A percentile compares a stretch with the other conserved stretches of the same genome.
These are phyloP conservation scores for Hydrolagus affinis DNA, from an alignment of 2,113 vertebrate genomes.

Conservation along the genomic window DNA sequence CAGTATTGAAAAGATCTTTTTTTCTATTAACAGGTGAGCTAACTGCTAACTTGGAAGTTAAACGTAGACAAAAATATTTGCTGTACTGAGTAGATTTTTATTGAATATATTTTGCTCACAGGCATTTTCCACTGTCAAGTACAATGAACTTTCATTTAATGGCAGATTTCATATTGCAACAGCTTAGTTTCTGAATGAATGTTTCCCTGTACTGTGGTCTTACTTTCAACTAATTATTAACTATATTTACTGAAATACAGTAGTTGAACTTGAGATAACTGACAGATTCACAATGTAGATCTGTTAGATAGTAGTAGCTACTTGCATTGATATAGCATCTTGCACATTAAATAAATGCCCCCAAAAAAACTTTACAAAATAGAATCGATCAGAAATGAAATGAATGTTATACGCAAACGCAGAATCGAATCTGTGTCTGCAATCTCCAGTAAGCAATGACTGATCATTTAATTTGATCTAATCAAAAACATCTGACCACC, in stretches of 20 bases:
- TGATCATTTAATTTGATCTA: no score
- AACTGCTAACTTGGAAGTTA: neutral
- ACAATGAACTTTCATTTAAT: neutral
- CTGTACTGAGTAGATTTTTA: neutral
- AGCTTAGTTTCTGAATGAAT: neutral
- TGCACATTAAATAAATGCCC: no score
- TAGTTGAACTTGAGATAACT: neutral
- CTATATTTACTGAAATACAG: neutral
- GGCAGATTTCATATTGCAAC: neutral
- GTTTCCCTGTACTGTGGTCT: neutral
- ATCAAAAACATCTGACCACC: no score
- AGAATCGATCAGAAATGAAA: no score
- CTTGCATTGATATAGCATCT: no score
- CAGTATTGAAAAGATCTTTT: no score
- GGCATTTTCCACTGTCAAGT: neutral
- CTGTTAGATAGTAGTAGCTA: neutral
- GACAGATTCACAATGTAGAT: neutral
- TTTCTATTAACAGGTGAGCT: conserved; percentile 5
- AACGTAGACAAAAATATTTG: neutral
- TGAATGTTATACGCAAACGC: no score
- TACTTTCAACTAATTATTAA: neutral
- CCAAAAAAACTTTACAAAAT: no score
- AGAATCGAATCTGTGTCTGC: no score
- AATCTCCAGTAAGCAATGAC: no score
- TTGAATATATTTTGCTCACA: neutral